Percentiles rank a stretch among this genome's conserved stretches.
These are phyloP conservation scores for Rhingia rostrata DNA, from an alignment of 2,888 invertebrate genomes.

Conservation along the genomic window DNA sequence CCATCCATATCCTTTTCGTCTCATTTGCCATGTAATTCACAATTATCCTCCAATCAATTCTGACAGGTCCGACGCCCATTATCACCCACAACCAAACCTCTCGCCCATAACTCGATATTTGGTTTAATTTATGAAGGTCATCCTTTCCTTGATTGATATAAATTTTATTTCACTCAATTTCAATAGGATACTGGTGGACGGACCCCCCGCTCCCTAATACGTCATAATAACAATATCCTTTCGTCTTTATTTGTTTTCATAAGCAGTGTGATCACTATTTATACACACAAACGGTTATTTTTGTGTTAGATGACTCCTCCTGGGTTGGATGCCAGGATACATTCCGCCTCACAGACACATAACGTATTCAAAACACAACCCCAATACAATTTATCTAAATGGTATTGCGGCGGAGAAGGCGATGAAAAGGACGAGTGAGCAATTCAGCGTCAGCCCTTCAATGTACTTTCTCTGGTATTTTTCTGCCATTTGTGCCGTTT, in stretches of 20 bases:
- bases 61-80: not conserved
- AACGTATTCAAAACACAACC: conserved; percentile 74
- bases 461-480: conserved; percentile 62
- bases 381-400: conserved; percentile 74
- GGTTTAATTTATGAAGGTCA: conserved; percentile 72
- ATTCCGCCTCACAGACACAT: conserved; percentile 61
- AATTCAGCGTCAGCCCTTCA: conserved; percentile 59
- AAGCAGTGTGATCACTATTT: conserved; percentile 72
- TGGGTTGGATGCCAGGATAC: conserved; percentile 28
- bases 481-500: conserved; percentile 14
- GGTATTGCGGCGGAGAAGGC: conserved; percentile 72
- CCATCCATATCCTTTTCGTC: conserved; percentile 3
- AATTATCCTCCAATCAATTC: conserved; percentile 60
- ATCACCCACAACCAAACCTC: conserved; percentile 8
- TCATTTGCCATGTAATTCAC: conserved; percentile 59
- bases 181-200: conserved; percentile 29
- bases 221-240: conserved; percentile 62
- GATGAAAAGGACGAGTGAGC: conserved; percentile 70
- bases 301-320: not conserved
- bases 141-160: conserved; percentile 68
- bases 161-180: conserved; percentile 69
- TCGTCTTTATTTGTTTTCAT: conserved; percentile 73
- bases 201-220: conserved; percentile 8
- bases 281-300: conserved; percentile 51
- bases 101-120: conserved; percentile 23